phyloP scores from a whole-genome alignment of 30 jellyfish, hydroid and myxozoan species.

The Hydractinia echinata region DNA sequence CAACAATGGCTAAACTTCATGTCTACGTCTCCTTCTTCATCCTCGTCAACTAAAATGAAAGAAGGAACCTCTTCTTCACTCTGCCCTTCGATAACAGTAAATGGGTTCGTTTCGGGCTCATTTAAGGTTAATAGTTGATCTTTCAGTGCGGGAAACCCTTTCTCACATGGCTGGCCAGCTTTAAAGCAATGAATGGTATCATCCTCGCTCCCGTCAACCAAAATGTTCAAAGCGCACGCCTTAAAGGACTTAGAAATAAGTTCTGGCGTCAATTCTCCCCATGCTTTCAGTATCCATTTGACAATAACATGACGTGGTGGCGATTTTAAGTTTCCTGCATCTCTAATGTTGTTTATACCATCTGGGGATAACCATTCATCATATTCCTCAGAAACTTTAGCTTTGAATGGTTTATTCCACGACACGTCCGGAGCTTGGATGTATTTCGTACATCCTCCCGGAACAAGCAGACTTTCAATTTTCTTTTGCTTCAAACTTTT shows the following conservation, averaged over 20 bases:
- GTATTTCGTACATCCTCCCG: no score
- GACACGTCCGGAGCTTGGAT: background rate
- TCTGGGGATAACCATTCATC: slow-evolving; percentile 9
- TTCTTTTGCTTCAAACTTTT: background rate
- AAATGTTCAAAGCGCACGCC: slow-evolving; percentile 19
- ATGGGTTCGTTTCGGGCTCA: slow-evolving; percentile 28
- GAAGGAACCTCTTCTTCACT: no score
- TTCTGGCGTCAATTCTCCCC: slow-evolving; percentile 24
- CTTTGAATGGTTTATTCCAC: slow-evolving; percentile 13
- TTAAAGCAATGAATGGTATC: slow-evolving; percentile 24
- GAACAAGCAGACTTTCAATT: no score
- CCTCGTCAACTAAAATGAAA: background rate
- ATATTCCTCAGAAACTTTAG: background rate
- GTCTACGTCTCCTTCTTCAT: no score
- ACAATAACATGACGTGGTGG: slow-evolving; percentile 17
- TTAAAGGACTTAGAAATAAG: background rate
- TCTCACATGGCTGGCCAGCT: slow-evolving; percentile 27
- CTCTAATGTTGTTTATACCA: background rate
- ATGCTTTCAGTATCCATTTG: slow-evolving; percentile 16
- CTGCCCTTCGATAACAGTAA: background rate
- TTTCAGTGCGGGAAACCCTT: slow-evolving; percentile 12
- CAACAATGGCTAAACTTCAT: no score
- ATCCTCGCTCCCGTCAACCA: slow-evolving; percentile 34
- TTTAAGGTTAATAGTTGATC: slow-evolving; percentile 12
- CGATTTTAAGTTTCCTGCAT: slow-evolving; percentile 1